Evolutionary conservation across 2,113 vertebrate species (phyloP).

Genomic region (Lepus europaeus): DNA sequence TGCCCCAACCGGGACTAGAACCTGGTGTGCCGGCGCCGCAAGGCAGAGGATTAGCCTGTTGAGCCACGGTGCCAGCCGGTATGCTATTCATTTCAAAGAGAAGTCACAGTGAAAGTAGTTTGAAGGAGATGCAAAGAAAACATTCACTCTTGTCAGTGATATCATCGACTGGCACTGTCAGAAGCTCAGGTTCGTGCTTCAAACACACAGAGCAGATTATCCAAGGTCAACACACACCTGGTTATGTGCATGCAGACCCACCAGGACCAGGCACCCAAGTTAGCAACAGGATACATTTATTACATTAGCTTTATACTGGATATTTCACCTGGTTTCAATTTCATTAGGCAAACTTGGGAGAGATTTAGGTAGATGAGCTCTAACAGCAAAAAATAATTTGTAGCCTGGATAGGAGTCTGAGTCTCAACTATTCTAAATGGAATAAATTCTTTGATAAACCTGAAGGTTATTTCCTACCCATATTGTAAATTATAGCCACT

Average conservation of each 20-base stretch:
- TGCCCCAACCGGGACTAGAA: too few species aligned
- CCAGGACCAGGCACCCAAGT: too few species aligned
- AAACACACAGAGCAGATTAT: neutral
- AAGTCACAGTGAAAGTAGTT: neutral
- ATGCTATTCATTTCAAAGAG: neutral
- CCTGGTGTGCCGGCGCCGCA: too few species aligned
- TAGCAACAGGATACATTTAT: neutral
- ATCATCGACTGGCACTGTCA: neutral
- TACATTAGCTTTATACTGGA: neutral
- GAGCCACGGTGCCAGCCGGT: too few species aligned
- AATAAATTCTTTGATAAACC: slow-evolving; percentile 7
- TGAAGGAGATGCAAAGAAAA: neutral
- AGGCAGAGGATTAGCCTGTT: too few species aligned
- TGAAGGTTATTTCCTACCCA: neutral
- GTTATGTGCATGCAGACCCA: accelerated
- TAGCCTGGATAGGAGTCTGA: neutral
- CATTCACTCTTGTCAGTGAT: neutral
- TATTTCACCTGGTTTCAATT: neutral
- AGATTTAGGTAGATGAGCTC: neutral
- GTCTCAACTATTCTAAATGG: neutral
- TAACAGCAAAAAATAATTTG: neutral
- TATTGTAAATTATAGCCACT: neutral
- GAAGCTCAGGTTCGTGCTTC: neutral
- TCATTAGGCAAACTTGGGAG: neutral
- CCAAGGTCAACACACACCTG: too few species aligned